Conservation (phyloP, 2,797 vertebrate species). For the Xenopus petersii region DNA sequence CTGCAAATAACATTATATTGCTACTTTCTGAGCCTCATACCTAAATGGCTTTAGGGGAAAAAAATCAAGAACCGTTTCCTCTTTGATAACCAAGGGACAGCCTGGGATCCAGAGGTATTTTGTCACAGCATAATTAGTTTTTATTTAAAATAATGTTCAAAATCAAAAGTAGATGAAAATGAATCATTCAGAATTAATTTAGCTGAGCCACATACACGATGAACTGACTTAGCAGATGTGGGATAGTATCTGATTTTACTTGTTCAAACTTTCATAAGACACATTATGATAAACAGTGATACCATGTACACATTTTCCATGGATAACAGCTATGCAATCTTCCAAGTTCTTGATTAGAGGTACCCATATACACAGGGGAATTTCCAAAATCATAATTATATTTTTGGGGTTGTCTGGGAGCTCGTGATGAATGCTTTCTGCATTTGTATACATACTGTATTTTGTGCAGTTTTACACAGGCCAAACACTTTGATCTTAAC, state of each 20-base stretch:
- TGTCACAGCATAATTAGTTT: not conserved
- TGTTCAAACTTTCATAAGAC: slow-evolving; percentile 47
- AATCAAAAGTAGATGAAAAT: slow-evolving; percentile 24
- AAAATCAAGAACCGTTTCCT: too few species aligned
- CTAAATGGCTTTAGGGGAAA: too few species aligned
- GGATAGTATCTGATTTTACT: slow-evolving; percentile 45
- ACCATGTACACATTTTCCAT: slow-evolving; percentile 40
- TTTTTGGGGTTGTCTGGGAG: slow-evolving; percentile 30
- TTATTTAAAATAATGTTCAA: slow-evolving; percentile 2
- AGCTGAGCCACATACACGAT: slow-evolving; percentile 30
- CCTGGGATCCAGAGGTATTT: not conserved
- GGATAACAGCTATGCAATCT: slow-evolving; percentile 45
- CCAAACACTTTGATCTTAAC: slow-evolving; percentile 9
- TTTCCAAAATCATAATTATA: slow-evolving; percentile 44
- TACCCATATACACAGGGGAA: slow-evolving; percentile 39
- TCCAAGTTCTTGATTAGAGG: slow-evolving; percentile 49
- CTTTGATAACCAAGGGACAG: not conserved
- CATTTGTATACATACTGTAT: slow-evolving; percentile 39
- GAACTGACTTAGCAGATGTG: slow-evolving; percentile 40
- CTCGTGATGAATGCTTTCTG: slow-evolving; percentile 26
- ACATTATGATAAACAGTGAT: slow-evolving; percentile 46
- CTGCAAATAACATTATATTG: too few species aligned
- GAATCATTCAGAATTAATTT: slow-evolving; percentile 20
- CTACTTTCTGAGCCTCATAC: too few species aligned
- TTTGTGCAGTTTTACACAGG: slow-evolving; percentile 8